Conservation (phyloP, 2,888 invertebrate species). For the Tinea trinotella region DNA sequence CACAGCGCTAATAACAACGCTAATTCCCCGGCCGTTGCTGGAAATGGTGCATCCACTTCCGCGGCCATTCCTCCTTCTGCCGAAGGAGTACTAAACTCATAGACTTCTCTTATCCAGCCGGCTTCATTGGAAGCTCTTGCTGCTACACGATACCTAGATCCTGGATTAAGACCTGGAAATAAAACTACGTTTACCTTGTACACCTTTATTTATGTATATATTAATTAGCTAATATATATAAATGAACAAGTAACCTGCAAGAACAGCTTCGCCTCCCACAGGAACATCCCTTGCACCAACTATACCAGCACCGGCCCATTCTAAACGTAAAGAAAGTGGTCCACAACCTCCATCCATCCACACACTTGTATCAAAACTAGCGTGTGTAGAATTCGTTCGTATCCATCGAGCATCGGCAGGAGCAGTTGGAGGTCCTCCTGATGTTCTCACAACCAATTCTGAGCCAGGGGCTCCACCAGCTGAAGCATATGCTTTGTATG, state of each 20-base stretch:
- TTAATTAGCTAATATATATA: neutral
- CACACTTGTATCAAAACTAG: slow-evolving; percentile 82
- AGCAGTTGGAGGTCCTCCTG: slow-evolving; percentile 76
- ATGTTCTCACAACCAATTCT: slow-evolving; percentile 83
- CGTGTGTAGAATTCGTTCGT: slow-evolving; percentile 83
- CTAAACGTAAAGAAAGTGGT: slow-evolving; percentile 84
- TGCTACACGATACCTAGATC: slow-evolving; percentile 74
- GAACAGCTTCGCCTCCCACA: slow-evolving; percentile 58
- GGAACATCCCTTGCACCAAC: slow-evolving; percentile 60
- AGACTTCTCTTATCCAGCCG: slow-evolving; percentile 73
- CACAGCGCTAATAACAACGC: slow-evolving; percentile 65
- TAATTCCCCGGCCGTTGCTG: slow-evolving; percentile 58
- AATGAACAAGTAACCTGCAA: slow-evolving; percentile 44
- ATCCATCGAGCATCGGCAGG: slow-evolving; percentile 85
- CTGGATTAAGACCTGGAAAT: slow-evolving; percentile 57
- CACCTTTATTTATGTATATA: neutral
- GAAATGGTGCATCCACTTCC: slow-evolving; percentile 61
- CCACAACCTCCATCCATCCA: slow-evolving; percentile 92
- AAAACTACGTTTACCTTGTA: neutral
- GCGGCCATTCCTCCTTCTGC: slow-evolving; percentile 67
- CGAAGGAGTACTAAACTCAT: slow-evolving; percentile 71
- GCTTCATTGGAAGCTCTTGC: slow-evolving; percentile 75
- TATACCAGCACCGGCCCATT: slow-evolving; percentile 72
- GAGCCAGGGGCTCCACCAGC: slow-evolving; percentile 85
- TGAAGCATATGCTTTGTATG: slow-evolving; percentile 84